Evolutionary conservation across 1,140 invertebrate genomes (phyloP).

Genomic region (Eriocheir sinensis): DNA sequence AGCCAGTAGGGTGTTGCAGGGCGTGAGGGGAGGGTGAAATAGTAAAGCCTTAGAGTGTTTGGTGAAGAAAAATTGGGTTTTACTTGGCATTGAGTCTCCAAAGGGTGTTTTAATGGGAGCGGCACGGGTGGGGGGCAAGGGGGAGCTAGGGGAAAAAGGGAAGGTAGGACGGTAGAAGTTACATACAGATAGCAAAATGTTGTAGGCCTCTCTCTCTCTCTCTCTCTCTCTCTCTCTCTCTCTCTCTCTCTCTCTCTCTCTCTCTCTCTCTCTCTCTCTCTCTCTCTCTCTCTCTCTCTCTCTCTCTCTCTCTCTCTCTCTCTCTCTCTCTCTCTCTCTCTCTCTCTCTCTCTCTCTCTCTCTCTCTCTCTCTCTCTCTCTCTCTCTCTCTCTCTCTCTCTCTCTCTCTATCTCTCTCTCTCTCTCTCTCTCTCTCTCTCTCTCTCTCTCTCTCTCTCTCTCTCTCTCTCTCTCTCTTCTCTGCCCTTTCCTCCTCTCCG

Average conservation of each 20-base stretch:
- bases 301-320: not conserved
- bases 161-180: not conserved
- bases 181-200: too few relatives aligned
- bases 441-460: slow-evolving; percentile 22
- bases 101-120: too few relatives aligned
- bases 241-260: not conserved
- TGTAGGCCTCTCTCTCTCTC: not conserved
- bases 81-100: too few relatives aligned
- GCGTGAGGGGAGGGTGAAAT: too few relatives aligned
- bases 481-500: too few relatives aligned
- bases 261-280: not conserved
- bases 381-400: slow-evolving; percentile 14
- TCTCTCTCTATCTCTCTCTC: slow-evolving; percentile 3
- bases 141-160: too few relatives aligned
- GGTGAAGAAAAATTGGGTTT: too few relatives aligned
- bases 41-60: too few relatives aligned
- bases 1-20: too few relatives aligned
- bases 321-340: not conserved
- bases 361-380: not conserved
- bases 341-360: not conserved
- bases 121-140: too few relatives aligned
- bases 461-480: not conserved
- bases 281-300: not conserved
- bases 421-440: slow-evolving; percentile 40
- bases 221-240: slow-evolving; percentile 22